Conservation (phyloP, 1,140 invertebrate species). For the Phocides pigmalion region DNA sequence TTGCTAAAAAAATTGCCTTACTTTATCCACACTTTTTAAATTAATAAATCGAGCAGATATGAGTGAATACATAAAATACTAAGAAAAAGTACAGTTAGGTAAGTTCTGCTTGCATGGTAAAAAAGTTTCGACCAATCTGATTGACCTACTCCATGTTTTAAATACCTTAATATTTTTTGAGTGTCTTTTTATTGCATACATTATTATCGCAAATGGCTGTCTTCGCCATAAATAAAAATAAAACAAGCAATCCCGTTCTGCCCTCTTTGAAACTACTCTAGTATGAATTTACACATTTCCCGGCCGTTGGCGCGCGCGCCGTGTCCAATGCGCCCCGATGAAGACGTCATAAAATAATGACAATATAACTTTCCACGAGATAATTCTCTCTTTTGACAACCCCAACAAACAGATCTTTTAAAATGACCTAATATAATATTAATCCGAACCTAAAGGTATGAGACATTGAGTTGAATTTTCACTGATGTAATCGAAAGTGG, state of each 20-base stretch:
- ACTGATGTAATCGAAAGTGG: not conserved
- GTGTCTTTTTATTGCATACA: too few species aligned
- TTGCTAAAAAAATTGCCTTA: too few species aligned
- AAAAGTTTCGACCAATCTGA: too few species aligned
- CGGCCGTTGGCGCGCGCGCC: constrained; percentile 50
- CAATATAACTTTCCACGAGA: constrained; percentile 61
- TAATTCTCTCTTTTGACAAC: constrained; percentile 55
- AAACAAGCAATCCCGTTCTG: constrained; percentile 47
- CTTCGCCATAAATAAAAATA: constrained; percentile 34
- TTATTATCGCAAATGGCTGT: not conserved
- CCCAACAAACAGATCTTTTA: constrained; percentile 41
- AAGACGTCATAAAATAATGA: constrained; percentile 79
- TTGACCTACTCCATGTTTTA: too few species aligned
- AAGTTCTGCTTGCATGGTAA: too few species aligned
- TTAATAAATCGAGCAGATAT: too few species aligned
- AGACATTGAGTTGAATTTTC: constrained; percentile 7
- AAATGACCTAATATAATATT: not conserved
- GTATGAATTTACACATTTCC: constrained; percentile 53
- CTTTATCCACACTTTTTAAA: too few species aligned
- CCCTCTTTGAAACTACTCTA: constrained; percentile 50
- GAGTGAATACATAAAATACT: too few species aligned
- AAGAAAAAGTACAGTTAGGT: too few species aligned
- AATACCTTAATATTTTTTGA: too few species aligned
- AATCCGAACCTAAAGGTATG: constrained; percentile 11
- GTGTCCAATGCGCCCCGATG: constrained; percentile 62